Base-by-base conservation (phyloP, 1,140 invertebrate genomes). In the Papilio aristodemus region DNA sequence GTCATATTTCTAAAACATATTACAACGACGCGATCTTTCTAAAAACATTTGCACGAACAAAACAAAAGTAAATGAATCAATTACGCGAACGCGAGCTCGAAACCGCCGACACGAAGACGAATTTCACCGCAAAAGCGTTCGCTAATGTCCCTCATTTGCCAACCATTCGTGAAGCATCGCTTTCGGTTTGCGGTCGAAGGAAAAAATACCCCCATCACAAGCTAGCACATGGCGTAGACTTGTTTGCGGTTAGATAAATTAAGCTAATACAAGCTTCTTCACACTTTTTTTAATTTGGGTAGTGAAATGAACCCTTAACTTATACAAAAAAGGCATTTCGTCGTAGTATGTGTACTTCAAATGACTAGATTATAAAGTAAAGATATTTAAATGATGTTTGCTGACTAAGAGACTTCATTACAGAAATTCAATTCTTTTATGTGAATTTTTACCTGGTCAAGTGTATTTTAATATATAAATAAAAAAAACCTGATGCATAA, bases 61-160 rank as follows among this genome's bases (percentile, higher is more conserved):
- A 54, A 54, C 46, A 54, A 54, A n/a, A 22, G 19, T 25, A 54
- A 54, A 54, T 54, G 46, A 25, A 54, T 54, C 46, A 54, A 54
- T 54, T 54, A 25, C 46, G 46, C 0, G 19, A 54, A 54, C 46
- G 19, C 46, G 46, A 54, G 46, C 46, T 22, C 46, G 11, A 22
- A 54, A 54, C 46, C 46, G 46, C 46, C 22, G 22, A 54, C 46
- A 54, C 46, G 19, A 11, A 54, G 46, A 54, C 46, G 46, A 54
- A 54, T 54, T 22, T 54, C 46, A 54, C 46, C 46, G 22, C 46
- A 54, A 54, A 32, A 54, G 46, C 46, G 46, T 22, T 54, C 46
- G 19, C 46, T 54, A 54, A 54, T 54, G 46, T 54, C 22, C 17
- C 46, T 54, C 46, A 54, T 54, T 54, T 54, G 46, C 46, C 46